phyloP scores from a whole-genome alignment of 2,113 vertebrate species.

The Anthoscopus minutus region DNA sequence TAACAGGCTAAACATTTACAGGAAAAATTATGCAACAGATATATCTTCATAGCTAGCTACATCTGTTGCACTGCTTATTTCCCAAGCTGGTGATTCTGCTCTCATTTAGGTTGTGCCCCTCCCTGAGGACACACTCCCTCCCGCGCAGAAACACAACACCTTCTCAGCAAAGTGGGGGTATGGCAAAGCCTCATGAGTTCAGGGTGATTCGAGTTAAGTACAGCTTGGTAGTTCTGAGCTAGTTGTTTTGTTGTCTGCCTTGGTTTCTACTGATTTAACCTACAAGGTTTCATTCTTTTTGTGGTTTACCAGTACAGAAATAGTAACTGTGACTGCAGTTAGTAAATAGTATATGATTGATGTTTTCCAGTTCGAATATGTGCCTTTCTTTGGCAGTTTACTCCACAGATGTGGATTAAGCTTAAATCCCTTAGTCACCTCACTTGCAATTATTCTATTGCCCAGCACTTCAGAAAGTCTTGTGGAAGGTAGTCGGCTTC shows the following conservation, averaged over 20 bases:
- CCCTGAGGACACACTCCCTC: not conserved
- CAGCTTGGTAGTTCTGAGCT: not conserved
- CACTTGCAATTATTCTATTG: not conserved
- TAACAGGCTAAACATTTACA: not conserved
- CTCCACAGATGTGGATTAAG: not conserved
- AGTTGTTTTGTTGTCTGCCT: not conserved
- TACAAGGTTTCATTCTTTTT: not conserved
- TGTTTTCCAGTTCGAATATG: not conserved
- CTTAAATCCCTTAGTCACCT: not conserved
- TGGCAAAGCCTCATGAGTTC: accelerated
- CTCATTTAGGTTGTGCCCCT: not conserved
- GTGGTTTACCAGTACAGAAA: not conserved
- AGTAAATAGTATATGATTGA: not conserved
- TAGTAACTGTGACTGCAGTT: not conserved
- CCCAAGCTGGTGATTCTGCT: not conserved
- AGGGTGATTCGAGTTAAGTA: not conserved
- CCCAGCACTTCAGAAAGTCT: not conserved
- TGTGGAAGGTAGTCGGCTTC: not conserved
- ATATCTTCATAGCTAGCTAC: not conserved
- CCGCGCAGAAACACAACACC: not conserved
- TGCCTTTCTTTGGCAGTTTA: not conserved
- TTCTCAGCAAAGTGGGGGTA: not conserved
- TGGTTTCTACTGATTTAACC: not conserved
- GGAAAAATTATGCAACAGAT: not conserved
- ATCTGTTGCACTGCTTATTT: not conserved